Conservation (phyloP, 2,888 invertebrate genomes). For the Caenorhabditis becei region DNA sequence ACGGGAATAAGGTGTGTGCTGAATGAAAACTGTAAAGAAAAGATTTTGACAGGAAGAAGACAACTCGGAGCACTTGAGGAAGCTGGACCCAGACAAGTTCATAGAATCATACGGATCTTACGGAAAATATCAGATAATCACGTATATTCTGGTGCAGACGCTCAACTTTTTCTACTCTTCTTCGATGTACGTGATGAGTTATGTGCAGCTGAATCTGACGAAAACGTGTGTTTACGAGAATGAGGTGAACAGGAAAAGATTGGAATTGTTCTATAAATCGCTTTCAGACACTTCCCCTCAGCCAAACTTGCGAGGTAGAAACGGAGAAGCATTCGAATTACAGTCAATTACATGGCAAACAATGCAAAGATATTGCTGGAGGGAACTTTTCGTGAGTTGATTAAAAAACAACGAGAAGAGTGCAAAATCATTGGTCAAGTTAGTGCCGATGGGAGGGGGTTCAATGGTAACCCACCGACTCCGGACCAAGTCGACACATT, state of each 20-base stretch:
- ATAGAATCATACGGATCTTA: slow-evolving; percentile 52
- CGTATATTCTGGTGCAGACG: slow-evolving; percentile 51
- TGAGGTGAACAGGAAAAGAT: too few relatives aligned
- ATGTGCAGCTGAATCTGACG: slow-evolving; percentile 43
- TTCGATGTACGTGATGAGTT: slow-evolving; percentile 62
- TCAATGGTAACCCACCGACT: slow-evolving; percentile 26
- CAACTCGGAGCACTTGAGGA: slow-evolving; percentile 33
- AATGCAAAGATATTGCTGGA: background rate
- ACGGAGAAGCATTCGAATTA: background rate
- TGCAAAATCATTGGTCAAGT: slow-evolving; percentile 12
- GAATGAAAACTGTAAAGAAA: background rate
- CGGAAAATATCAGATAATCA: slow-evolving; percentile 60
- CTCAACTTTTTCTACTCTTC: slow-evolving; percentile 62
- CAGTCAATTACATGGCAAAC: background rate
- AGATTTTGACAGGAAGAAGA: slow-evolving; percentile 1
- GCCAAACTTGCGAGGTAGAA: slow-evolving; percentile 34
- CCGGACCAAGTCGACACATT: slow-evolving; percentile 4
- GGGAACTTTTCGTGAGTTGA: slow-evolving; percentile 19
- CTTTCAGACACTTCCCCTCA: slow-evolving; percentile 23
- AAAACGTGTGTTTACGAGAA: slow-evolving; percentile 31
- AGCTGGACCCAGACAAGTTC: slow-evolving; percentile 58
- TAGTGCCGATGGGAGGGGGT: slow-evolving; percentile 6
- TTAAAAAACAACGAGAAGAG: background rate
- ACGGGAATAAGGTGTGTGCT: slow-evolving; percentile 1
- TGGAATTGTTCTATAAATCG: background rate